These are phyloP conservation scores for Apostichopus japonicus DNA, from an alignment of 35 echinoderm and acorn worm genomes.

Conservation along the genomic window DNA sequence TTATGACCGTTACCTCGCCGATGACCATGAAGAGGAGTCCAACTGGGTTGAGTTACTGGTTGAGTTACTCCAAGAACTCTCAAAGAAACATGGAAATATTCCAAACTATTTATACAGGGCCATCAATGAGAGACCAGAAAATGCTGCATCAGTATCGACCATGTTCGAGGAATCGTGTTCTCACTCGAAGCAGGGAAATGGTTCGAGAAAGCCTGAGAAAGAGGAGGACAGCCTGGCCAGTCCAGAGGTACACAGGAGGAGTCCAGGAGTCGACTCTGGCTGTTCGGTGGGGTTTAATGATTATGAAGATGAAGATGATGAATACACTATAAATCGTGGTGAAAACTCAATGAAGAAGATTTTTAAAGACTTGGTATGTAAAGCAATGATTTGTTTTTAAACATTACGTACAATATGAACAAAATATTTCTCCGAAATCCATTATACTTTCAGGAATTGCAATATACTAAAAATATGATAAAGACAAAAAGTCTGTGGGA, in stretches of 20 bases:
- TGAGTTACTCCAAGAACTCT: slow-evolving; percentile 3
- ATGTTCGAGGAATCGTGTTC: too few species aligned
- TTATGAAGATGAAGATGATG: slow-evolving; percentile 39
- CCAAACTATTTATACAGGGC: slow-evolving; percentile 21
- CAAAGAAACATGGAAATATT: slow-evolving; percentile 31
- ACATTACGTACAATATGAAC: too few species aligned
- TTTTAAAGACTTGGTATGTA: neutral
- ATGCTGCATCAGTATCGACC: neutral
- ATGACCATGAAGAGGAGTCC: neutral
- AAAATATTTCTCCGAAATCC: too few species aligned
- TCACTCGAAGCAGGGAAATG: neutral
- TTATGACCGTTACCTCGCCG: neutral
- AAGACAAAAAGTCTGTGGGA: too few species aligned
- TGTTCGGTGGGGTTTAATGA: slow-evolving; percentile 44
- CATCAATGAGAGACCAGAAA: neutral
- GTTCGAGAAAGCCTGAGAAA: neutral
- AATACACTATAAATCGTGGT: neutral
- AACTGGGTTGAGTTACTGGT: slow-evolving; percentile 3
- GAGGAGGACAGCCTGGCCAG: neutral
- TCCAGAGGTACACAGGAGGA: slow-evolving; percentile 28
- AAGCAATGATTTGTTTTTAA: too few species aligned
- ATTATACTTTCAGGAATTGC: too few species aligned
- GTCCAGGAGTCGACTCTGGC: slow-evolving; percentile 44
- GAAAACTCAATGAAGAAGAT: neutral
- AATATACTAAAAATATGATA: too few species aligned